Base-by-base conservation (phyloP, 1,140 invertebrate species). In the Batillaria attramentaria region DNA sequence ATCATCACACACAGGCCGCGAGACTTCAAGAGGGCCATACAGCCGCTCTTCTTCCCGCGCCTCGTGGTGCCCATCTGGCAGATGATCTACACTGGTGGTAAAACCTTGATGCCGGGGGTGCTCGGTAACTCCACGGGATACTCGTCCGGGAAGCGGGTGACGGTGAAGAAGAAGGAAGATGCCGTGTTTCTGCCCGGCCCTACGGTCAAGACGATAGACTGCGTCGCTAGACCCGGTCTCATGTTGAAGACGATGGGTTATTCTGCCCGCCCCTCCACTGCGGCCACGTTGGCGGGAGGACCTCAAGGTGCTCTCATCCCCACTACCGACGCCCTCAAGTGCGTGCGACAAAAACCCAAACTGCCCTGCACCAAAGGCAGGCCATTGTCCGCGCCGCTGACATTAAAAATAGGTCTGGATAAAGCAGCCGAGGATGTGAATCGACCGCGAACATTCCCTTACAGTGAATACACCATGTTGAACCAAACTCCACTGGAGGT, bases 401-500 rank as follows among this genome's bases (percentile, higher is more conserved):
- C n/a, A n/a, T n/a, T n/a, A n/a, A n/a, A n/a, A n/a, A n/a, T n/a
- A n/a, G n/a, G n/a, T n/a, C n/a, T n/a, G n/a, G n/a, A n/a, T n/a
- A n/a, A n/a, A n/a, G n/a, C n/a, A n/a, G n/a, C n/a, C n/a, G 41
- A 46, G 41, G 41, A 70, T 28, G 42, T 65, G 62, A 65, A 35
- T 35, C 6, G 31, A 6, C 24, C 57, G 68, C 10, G 6, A 31
- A 37, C 5, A 10, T 46, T 31, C n/a, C 41, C 8, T 1, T n/a
- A n/a, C n/a, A n/a, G n/a, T n/a, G n/a, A n/a, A n/a, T n/a, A n/a
- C n/a, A n/a, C n/a, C n/a, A n/a, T n/a, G n/a, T 20, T 75, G 4
- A 62, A 20, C 13, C 31, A 33, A 16, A 79, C 81, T 3, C 86
- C 87, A 5, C 62, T 88, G 16, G 87, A 87, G n/a, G 77, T 88